phyloP scores from a whole-genome alignment of 2,888 invertebrate species.

The Petrolisthes manimaculis region DNA sequence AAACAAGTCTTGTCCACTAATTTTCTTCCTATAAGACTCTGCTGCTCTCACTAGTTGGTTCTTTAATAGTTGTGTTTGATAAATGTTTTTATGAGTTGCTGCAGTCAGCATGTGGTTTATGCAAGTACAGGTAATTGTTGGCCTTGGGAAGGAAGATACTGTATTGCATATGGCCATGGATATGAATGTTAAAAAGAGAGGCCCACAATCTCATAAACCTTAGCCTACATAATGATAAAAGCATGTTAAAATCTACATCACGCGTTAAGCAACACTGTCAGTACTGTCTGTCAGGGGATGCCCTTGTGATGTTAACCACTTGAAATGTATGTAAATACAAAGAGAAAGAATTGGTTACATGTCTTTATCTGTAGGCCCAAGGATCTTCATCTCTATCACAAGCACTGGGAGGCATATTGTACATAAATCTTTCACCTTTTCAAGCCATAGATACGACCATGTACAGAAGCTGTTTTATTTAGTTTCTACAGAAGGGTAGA shows the following conservation, averaged over 20 bases:
- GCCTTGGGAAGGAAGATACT: not conserved
- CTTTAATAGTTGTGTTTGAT: constrained; percentile 34
- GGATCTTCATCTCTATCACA: constrained; percentile 6
- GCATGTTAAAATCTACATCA: not conserved
- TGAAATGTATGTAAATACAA: not conserved
- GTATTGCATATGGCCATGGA: not conserved
- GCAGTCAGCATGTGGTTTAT: not conserved
- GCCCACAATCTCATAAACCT: not conserved
- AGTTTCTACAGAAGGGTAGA: constrained; percentile 10
- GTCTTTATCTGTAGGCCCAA: not conserved
- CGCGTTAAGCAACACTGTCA: not conserved
- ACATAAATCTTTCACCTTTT: constrained; percentile 29
- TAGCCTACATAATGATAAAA: not conserved
- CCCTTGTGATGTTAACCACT: not conserved
- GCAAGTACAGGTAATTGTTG: constrained; percentile 1
- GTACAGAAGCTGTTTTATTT: constrained; percentile 6
- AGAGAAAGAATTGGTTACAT: not conserved
- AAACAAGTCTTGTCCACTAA: constrained; percentile 37
- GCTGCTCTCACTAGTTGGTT: constrained; percentile 44
- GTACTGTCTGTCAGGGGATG: not conserved
- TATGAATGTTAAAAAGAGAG: not conserved
- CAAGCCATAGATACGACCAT: constrained; percentile 16
- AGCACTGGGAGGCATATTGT: constrained; percentile 44
- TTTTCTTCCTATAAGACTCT: constrained; percentile 32
- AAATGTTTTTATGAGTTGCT: constrained; percentile 7